Percentiles rank a stretch among this genome's conserved stretches.
phyloP scores from a whole-genome alignment of 2,888 invertebrate genomes.

The Apamea anceps region DNA sequence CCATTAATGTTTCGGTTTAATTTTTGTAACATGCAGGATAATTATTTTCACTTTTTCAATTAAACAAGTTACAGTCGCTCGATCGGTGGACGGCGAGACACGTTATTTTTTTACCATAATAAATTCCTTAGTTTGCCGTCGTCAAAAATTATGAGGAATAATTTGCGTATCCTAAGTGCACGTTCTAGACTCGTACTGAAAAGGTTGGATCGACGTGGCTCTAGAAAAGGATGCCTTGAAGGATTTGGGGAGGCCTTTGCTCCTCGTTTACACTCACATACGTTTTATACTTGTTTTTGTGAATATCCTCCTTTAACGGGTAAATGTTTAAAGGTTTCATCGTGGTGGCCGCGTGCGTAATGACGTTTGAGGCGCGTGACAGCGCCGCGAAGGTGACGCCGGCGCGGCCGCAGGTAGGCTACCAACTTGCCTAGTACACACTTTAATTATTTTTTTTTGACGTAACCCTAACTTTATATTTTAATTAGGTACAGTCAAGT shows the following conservation, averaged over 20 bases:
- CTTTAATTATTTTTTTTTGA: not conserved
- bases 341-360: slow-evolving; percentile 98
- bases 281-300: not conserved
- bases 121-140: not conserved
- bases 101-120: not conserved
- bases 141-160: not conserved
- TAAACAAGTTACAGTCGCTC: not conserved
- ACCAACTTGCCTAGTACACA: not conserved
- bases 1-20: not conserved
- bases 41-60: not conserved
- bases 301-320: not conserved
- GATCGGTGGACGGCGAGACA: not conserved
- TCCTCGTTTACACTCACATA: not conserved
- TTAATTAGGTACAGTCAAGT: not conserved
- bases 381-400: slow-evolving; percentile 97
- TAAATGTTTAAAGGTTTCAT: slow-evolving; percentile 93
- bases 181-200: not conserved
- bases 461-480: not conserved
- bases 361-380: slow-evolving; percentile 99
- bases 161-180: not conserved
- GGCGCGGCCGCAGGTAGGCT: slow-evolving; percentile 88
- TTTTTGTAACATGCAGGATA: not conserved
- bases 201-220: not conserved
- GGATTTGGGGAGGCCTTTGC: not conserved
- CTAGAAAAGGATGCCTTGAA: not conserved